Percentiles rank a stretch among this genome's conserved stretches.
Conservation (phyloP, 2,888 invertebrate species). For the Drosophila subquinaria region DNA sequence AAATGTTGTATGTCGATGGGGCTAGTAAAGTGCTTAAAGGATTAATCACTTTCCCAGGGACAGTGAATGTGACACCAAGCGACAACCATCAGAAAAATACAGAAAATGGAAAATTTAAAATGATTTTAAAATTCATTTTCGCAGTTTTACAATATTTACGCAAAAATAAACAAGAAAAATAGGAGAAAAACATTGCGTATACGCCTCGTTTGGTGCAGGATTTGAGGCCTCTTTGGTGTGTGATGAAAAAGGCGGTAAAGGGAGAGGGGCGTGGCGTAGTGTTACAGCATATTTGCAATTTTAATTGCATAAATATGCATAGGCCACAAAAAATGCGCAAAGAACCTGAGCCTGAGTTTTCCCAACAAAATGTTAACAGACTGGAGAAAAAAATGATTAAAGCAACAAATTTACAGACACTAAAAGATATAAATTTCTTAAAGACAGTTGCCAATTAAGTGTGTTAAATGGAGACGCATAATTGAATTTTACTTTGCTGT, state of each 20-base stretch:
- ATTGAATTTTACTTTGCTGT: neutral
- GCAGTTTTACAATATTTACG: slow-evolving; percentile 12
- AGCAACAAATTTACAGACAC: slow-evolving; percentile 18
- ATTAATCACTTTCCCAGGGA: slow-evolving; percentile 12
- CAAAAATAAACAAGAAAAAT: slow-evolving; percentile 5
- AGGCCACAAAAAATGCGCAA: slow-evolving; percentile 47
- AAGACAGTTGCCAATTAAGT: neutral
- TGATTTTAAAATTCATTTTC: slow-evolving; percentile 33
- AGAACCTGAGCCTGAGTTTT: slow-evolving; percentile 3
- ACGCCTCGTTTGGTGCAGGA: slow-evolving; percentile 45
- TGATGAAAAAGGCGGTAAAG: neutral
- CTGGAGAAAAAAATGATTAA: slow-evolving; percentile 37
- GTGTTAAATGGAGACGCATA: neutral
- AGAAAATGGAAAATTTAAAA: slow-evolving; percentile 7
- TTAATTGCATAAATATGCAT: slow-evolving; percentile 83
- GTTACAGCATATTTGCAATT: slow-evolving; percentile 82
- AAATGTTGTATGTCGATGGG: neutral
- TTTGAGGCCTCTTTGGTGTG: slow-evolving; percentile 22
- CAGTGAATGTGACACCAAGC: neutral
- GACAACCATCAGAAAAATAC: slow-evolving; percentile 7
- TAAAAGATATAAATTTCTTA: neutral
- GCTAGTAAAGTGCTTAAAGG: slow-evolving; percentile 14
- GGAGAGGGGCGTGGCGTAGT: neutral
- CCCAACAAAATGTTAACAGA: slow-evolving; percentile 27
- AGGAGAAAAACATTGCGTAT: slow-evolving; percentile 41